Percentiles rank a stretch among this genome's conserved stretches.
phyloP scores from a whole-genome alignment of 2,888 invertebrate species.

The Limnephilus auricula region DNA sequence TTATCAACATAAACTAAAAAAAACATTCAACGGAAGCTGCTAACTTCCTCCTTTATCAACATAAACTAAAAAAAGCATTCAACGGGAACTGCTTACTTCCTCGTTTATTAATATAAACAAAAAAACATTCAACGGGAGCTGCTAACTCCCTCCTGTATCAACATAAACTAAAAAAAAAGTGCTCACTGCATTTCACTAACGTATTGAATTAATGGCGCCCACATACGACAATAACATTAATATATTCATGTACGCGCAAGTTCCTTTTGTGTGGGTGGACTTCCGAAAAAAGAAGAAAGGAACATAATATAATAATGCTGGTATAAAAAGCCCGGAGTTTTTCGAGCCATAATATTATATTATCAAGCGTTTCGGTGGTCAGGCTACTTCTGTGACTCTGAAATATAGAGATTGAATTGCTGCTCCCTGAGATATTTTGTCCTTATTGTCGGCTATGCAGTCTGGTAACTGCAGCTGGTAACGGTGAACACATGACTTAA shows the following conservation, averaged over 20 bases:
- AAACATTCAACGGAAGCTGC: no score
- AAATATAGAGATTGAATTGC: not conserved
- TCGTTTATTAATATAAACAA: no score
- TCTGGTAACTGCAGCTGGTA: not conserved
- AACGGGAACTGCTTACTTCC: no score
- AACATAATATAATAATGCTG: not conserved
- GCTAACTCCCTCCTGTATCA: not conserved
- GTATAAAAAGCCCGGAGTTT: conserved; percentile 3
- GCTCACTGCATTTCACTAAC: not conserved
- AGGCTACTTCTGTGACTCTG: conserved; percentile 6
- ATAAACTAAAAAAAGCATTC: no score
- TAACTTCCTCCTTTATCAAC: no score
- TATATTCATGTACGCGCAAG: not conserved
- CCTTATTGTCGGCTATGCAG: not conserved
- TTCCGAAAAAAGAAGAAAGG: conserved; percentile 9
- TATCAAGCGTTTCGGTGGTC: conserved; percentile 27
- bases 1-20: no score
- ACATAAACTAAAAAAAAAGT: not conserved
- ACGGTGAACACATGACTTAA: not conserved
- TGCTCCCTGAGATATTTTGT: not conserved
- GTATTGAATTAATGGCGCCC: conserved; percentile 11
- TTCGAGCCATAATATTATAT: not conserved
- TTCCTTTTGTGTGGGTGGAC: not conserved
- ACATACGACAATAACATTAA: not conserved
- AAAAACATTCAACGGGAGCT: not conserved